phyloP scores from a whole-genome alignment of 2,113 vertebrate genomes.

The Oplegnathus fasciatus region DNA sequence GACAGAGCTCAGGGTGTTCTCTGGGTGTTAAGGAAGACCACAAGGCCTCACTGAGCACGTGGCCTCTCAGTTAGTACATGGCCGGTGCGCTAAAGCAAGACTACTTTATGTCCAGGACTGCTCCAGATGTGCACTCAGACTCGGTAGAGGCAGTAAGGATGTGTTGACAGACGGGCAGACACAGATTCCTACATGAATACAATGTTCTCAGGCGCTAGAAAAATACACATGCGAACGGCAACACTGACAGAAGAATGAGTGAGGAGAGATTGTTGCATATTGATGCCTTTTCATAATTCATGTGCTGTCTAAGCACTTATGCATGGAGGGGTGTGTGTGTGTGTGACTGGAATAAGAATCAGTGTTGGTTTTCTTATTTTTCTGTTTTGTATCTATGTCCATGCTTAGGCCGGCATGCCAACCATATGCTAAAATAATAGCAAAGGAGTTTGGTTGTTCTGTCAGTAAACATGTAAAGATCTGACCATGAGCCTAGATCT shows the following conservation, averaged over 20 bases:
- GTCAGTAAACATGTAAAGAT: not conserved
- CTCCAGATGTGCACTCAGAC: not conserved
- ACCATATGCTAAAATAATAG: not conserved
- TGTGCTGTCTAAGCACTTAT: constrained; percentile 59
- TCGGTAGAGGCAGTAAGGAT: constrained; percentile 21
- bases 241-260: constrained; percentile 37
- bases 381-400: not conserved
- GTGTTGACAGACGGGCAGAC: constrained; percentile 10
- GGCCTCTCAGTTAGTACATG: not conserved
- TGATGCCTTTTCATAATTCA: constrained; percentile 72
- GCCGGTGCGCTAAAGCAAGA: not conserved
- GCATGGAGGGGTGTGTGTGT: constrained; percentile 20
- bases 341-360: constrained; percentile 62
- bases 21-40: not conserved
- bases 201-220: not conserved
- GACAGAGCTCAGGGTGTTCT: not conserved
- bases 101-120: too few relatives aligned
- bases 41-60: not conserved
- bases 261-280: constrained; percentile 51
- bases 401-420: not conserved
- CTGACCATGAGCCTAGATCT: not conserved
- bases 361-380: not conserved
- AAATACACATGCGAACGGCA: constrained; percentile 12
- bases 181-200: constrained; percentile 26
- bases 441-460: not conserved